Evolutionary conservation across 2,113 vertebrate genomes (phyloP).

Genomic region (Halichoerus grypus): DNA sequence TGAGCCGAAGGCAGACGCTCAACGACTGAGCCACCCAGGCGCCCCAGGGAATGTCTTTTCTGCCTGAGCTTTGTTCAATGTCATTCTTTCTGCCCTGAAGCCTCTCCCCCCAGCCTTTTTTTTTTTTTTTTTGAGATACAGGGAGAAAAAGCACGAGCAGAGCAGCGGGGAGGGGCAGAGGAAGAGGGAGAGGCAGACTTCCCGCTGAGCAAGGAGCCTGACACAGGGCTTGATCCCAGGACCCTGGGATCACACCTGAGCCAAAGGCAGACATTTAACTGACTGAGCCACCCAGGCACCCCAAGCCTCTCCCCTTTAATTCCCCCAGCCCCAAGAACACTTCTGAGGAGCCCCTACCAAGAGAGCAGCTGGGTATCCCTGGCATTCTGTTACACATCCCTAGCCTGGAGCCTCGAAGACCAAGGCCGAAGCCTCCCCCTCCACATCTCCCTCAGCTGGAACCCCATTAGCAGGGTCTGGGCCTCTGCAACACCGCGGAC

Average conservation of each 20-base stretch:
- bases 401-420: not conserved
- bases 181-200: not conserved
- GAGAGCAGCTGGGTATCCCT: not conserved
- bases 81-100: not conserved
- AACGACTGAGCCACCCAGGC: too few species aligned
- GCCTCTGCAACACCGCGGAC: not conserved
- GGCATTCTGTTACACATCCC: too few species aligned
- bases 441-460: not conserved
- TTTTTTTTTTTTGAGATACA: not conserved
- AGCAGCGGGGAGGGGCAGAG: not conserved
- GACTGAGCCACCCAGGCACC: not conserved
- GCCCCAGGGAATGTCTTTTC: not conserved
- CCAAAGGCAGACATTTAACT: not conserved
- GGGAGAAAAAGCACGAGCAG: not conserved
- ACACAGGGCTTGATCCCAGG: not conserved
- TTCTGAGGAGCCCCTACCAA: not conserved
- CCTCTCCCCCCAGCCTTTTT: not conserved
- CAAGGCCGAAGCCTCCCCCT: not conserved
- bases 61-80: not conserved
- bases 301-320: not conserved
- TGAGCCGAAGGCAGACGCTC: too few species aligned
- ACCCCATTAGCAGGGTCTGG: not conserved
- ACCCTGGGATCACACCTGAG: not conserved
- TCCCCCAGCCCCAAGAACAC: not conserved
- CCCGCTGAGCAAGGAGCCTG: not conserved